Percentiles rank a stretch among this genome's conserved stretches.
phyloP scores from a whole-genome alignment of 1,140 invertebrate genomes.

The Conus betulinus region DNA sequence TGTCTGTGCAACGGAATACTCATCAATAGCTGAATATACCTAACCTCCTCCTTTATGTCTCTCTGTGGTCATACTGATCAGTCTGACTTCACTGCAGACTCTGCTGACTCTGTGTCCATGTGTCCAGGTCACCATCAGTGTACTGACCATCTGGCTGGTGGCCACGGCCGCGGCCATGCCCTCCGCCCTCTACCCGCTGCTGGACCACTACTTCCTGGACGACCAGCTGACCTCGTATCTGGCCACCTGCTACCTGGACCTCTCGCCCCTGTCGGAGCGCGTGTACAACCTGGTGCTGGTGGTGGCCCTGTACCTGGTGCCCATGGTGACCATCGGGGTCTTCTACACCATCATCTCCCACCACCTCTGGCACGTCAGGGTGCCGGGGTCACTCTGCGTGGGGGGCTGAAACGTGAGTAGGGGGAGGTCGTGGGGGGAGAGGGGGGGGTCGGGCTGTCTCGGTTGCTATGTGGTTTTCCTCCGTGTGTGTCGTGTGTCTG shows the following conservation, averaged over 20 bases:
- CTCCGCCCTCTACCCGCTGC: constrained; percentile 40
- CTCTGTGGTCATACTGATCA: too few relatives aligned
- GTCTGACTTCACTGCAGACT: too few relatives aligned
- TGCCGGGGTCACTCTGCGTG: constrained; percentile 41
- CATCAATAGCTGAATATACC: too few relatives aligned
- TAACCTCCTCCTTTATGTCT: too few relatives aligned
- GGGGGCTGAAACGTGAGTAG: constrained; percentile 33
- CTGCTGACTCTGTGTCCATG: not conserved
- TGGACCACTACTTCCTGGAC: constrained; percentile 19
- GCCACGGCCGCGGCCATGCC: constrained; percentile 80
- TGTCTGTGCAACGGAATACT: too few relatives aligned
- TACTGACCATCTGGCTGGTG: constrained; percentile 85
- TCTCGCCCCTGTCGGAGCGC: constrained; percentile 38
- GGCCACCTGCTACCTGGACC: constrained; percentile 33
- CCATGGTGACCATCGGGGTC: constrained; percentile 51
- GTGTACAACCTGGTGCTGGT: constrained; percentile 83
- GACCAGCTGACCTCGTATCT: constrained; percentile 48
- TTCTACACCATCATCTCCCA: constrained; percentile 52
- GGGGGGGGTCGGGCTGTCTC: not conserved
- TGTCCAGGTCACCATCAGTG: constrained; percentile 82
- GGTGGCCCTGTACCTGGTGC: constrained; percentile 55
- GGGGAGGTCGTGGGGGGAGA: not conserved
- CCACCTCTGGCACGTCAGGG: constrained; percentile 46
- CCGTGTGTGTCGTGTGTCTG: too few relatives aligned
- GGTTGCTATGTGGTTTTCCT: not conserved